Conservation (phyloP, 2,797 vertebrate genomes). For the Nasua narica region DNA sequence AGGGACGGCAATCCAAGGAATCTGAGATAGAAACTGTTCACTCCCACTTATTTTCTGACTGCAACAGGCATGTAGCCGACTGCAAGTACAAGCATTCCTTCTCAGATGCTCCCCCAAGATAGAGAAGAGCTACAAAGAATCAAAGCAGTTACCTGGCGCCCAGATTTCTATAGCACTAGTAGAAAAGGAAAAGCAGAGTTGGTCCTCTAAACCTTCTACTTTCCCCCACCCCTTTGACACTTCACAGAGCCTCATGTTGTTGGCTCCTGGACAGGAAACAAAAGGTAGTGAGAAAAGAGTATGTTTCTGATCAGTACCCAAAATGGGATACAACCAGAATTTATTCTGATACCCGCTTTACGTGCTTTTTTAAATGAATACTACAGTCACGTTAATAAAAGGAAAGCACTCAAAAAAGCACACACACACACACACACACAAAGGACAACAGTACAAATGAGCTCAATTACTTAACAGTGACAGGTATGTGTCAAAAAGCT, state of each 20-base stretch:
- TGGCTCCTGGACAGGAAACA: slow-evolving; percentile 26
- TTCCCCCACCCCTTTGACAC: background rate
- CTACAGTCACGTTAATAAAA: background rate
- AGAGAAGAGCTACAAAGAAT: slow-evolving; percentile 5
- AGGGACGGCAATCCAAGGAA: background rate
- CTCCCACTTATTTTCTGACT: slow-evolving; percentile 22
- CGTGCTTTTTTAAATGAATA: slow-evolving; percentile 15
- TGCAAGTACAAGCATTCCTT: slow-evolving; percentile 30
- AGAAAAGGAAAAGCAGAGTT: background rate
- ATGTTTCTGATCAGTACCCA: background rate
- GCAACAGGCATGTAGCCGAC: background rate
- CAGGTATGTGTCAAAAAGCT: background rate
- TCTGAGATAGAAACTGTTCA: slow-evolving; percentile 36
- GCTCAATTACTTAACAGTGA: background rate
- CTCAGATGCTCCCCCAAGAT: slow-evolving; percentile 18
- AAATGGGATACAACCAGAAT: background rate
- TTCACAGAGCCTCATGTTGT: background rate
- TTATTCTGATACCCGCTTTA: background rate
- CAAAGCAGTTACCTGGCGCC: background rate
- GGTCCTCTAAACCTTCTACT: background rate
- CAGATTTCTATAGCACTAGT: background rate
- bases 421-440: no score
- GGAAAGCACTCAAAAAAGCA: background rate
- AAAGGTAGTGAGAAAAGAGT: background rate
- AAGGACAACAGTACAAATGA: background rate